Evolutionary conservation across 2,113 vertebrate genomes (phyloP).

Genomic region (Cranoglanis bouderius): DNA sequence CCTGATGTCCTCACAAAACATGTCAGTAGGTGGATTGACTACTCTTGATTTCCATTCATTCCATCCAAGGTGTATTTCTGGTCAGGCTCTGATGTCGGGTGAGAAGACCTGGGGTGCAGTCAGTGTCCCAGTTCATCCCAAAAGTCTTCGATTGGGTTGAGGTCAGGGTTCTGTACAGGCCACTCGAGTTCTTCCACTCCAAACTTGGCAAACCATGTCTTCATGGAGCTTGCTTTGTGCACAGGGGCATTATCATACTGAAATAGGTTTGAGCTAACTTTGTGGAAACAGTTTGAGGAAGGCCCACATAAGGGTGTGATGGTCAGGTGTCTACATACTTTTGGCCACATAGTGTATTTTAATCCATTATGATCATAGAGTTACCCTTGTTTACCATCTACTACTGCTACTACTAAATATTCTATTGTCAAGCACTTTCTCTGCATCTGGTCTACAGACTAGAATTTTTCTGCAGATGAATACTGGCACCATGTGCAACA

Average conservation of each 20-base stretch:
- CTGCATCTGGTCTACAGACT: background rate
- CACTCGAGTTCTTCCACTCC: background rate
- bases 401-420: background rate
- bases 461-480: background rate
- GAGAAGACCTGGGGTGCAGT: background rate
- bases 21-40: conserved; percentile 1
- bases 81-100: background rate
- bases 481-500: background rate
- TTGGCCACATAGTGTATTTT: background rate
- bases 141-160: too few relatives aligned
- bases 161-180: too few relatives aligned
- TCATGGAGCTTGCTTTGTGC: background rate
- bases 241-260: background rate
- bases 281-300: too few relatives aligned
- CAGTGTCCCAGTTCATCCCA: background rate
- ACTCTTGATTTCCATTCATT: conserved; percentile 3
- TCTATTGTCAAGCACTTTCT: background rate
- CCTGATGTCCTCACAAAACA: conserved; percentile 2
- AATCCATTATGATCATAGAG: background rate
- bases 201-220: background rate
- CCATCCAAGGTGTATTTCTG: background rate
- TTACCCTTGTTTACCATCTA: background rate
- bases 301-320: background rate
- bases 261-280: background rate
- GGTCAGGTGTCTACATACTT: background rate